Conservation (phyloP, 2,888 invertebrate species). For the Agelastica alni region DNA sequence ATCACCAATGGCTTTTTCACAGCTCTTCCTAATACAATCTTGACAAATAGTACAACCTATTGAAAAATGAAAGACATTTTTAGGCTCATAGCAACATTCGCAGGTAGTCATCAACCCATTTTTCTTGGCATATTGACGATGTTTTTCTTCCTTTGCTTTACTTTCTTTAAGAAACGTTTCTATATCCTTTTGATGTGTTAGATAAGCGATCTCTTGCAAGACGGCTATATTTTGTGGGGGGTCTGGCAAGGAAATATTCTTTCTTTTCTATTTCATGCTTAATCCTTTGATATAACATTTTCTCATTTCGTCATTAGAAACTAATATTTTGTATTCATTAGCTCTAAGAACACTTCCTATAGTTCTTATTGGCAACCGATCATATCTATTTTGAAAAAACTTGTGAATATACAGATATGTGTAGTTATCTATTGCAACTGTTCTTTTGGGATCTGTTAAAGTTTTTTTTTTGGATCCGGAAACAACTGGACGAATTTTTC, state of each 20-base stretch:
- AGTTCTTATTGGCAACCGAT: constrained; percentile 25
- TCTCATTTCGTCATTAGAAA: neutral
- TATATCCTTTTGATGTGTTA: constrained; percentile 48
- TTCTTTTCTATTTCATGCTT: constrained; percentile 22
- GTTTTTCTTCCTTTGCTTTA: constrained; percentile 34
- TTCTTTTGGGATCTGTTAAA: constrained; percentile 38
- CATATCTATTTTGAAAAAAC: constrained; percentile 37
- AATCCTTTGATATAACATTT: neutral
- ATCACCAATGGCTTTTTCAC: constrained; percentile 54
- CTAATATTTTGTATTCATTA: constrained; percentile 10
- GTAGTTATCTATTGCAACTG: constrained; percentile 9
- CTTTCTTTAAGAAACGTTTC: constrained; percentile 36
- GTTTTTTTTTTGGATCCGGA: constrained; percentile 54
- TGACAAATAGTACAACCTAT: constrained; percentile 58
- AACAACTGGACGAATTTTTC: constrained; percentile 56
- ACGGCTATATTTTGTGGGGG: constrained; percentile 45
- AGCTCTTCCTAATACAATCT: constrained; percentile 53
- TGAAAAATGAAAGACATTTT: constrained; percentile 53
- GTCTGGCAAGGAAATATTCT: constrained; percentile 16
- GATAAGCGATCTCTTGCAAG: constrained; percentile 52
- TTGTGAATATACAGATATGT: constrained; percentile 26
- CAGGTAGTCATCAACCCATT: constrained; percentile 57
- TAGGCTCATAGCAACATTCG: constrained; percentile 60
- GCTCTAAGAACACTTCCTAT: constrained; percentile 19
- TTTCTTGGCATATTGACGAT: constrained; percentile 47